Evolutionary conservation across 2,113 vertebrate genomes (phyloP).

Genomic region (Bothrops jararaca): DNA sequence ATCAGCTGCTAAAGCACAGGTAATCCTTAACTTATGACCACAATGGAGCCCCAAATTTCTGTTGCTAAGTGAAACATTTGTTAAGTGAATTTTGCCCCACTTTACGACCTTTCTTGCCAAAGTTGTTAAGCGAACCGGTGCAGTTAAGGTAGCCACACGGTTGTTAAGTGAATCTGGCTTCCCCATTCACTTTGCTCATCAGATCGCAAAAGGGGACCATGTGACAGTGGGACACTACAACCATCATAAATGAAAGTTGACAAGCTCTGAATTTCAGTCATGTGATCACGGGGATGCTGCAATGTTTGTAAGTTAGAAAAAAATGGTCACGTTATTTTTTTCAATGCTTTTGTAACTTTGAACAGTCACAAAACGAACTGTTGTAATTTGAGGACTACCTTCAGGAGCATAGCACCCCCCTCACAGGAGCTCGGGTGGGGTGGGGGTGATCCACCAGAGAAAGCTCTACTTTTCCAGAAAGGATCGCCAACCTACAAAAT

Average conservation of each 20-base stretch:
- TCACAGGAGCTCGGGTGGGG: neutral
- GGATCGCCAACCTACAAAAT: neutral
- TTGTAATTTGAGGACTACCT: neutral
- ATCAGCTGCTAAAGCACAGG: neutral
- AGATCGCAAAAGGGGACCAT: neutral
- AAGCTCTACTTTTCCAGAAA: no score
- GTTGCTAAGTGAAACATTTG: neutral
- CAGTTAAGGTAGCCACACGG: neutral
- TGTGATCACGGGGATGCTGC: neutral
- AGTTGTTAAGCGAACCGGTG: neutral
- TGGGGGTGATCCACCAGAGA: no score
- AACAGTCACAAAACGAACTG: neutral
- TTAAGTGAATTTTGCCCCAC: neutral
- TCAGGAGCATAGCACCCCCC: neutral
- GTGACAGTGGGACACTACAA: neutral
- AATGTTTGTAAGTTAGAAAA: neutral
- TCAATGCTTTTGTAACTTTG: neutral
- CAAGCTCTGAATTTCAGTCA: neutral
- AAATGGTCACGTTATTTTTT: neutral
- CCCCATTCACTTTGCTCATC: neutral
- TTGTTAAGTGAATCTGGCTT: neutral
- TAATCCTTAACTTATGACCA: neutral
- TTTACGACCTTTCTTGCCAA: neutral
- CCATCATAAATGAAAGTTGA: neutral
- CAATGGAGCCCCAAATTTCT: neutral